Evolutionary conservation across 2,888 invertebrate genomes (phyloP), one percentile per base, ranked within the genome.

Genomic region (Tetragnatha montana): DNA sequence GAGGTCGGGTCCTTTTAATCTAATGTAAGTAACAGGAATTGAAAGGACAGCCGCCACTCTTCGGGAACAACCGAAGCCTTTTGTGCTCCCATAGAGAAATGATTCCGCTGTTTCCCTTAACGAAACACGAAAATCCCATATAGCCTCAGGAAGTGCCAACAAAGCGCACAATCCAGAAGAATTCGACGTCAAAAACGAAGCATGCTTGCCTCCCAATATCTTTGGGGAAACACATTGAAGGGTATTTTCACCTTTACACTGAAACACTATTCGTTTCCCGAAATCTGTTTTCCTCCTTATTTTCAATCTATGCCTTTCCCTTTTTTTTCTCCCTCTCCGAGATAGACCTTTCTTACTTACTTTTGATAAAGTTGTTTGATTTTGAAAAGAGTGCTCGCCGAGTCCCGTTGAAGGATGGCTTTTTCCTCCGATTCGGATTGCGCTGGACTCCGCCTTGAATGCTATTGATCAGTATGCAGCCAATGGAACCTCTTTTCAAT

Each of bases 321-420:
- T 81, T 74, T 71, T 10, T 8, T 8, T 69, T 71, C 74, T 88
- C 74, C 49, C 47, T 49, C 68, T 71, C 50, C 17, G 81, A 82
- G 88, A 88, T 83, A 78, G 88, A 83, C 82, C 73, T 75, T 71
- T 49, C 74, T 81, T 78, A 75, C 80, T 78, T 89, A 50, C 69
- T 89, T 89, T 89, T 89, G 89, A 89, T 85, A 89, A 89, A 89
- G 89, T 84, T 89, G 89, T 89, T 89, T 89, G 85, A 89, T 89
- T 89, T 85, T 89, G 85, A 89, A 89, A 89, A 89, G 89, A 89
- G 84, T 75, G 71, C 71, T 80, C 19, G 68, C 21, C 22, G 85
- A 73, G 79, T 76, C 84, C 81, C 69, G 60, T 84, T 89, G 89
- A 89, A 86, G 76, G 51, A 89, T 89, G 89, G 47, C 83, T 74